Evolutionary conservation across 1,140 invertebrate species (phyloP), one percentile per base, ranked within the genome.

Genomic region (Antheraea mylitta): DNA sequence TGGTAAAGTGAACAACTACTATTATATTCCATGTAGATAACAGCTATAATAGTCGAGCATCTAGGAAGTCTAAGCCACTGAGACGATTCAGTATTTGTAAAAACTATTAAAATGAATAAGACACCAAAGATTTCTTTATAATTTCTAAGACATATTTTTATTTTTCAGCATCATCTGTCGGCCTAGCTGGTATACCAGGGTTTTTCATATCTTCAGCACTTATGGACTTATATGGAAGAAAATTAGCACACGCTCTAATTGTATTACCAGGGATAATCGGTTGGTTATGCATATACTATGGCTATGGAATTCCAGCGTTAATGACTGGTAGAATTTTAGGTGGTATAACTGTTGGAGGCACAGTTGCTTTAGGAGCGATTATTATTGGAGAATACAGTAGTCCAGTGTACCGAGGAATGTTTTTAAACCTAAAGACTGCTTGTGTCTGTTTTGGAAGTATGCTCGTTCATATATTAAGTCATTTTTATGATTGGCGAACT

Each of bases 341-440:
- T 4, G 78, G 78, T 11, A 42, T 76, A 10, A 48, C 58, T 22
- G 48, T 67, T 9, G 74, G 73, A n/a, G 71, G 53, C 6, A 62
- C 58, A 13, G 38, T 71, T 0, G 64, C 64, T 10, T 42, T 79
- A 13, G 70, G 68, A 22, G 71, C 77, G 0, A 66, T 79, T 10
- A 19, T 74, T 0, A 73, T 79, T 1, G 79, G 74, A 22, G 79
- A 81, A 65, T 78, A 75, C 45, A 69, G 71, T 16, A 71, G 67
- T n/a, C 79, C 79, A 0, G 69, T 73, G 59, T 67, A 79, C 58
- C 63, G 79, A 61, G 77, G 76, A 66, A 82, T 86, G 73, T 89
- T 88, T 64, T 70, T 91, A 0, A 87, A 89, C 67, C 66, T 89
- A 6, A 90, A 89, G 67, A 88, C 86, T 7, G 79, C 83, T 11